Conservation (phyloP, 30 jellyfish, hydroid and myxozoan species). For the Turritopsis rubra region DNA sequence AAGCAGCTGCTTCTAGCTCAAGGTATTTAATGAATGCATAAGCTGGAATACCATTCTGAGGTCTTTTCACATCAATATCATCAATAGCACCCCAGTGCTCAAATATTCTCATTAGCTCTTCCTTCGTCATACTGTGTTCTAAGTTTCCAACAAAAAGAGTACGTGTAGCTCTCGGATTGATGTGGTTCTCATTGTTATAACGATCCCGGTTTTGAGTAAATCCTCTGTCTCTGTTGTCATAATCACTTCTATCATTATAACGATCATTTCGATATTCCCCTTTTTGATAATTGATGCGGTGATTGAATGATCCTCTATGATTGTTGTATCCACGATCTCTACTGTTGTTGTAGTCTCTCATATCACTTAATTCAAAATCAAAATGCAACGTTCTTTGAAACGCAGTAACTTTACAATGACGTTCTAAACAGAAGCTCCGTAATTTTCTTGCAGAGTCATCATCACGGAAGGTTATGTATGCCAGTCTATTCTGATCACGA, state of each 20-base stretch:
- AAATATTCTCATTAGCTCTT: constrained; percentile 69
- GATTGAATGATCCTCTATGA: constrained; percentile 14
- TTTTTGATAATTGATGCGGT: constrained; percentile 11
- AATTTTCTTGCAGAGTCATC: constrained; percentile 71
- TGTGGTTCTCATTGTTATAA: constrained; percentile 58
- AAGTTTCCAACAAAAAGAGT: constrained; percentile 92
- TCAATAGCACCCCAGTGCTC: constrained; percentile 86
- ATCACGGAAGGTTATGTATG: constrained; percentile 65
- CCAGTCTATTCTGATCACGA: constrained; percentile 87
- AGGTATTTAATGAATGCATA: constrained; percentile 87
- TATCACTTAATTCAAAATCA: constrained; percentile 66
- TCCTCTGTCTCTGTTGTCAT: constrained; percentile 55
- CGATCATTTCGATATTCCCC: constrained; percentile 33
- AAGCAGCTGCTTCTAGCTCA: constrained; percentile 85
- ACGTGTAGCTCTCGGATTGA: constrained; percentile 85
- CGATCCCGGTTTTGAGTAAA: constrained; percentile 44
- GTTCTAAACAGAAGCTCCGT: constrained; percentile 64
- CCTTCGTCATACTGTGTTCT: constrained; percentile 58
- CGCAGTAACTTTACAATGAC: constrained; percentile 74
- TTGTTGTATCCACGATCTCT: constrained; percentile 27
- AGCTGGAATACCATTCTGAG: constrained; percentile 82
- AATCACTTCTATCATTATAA: constrained; percentile 49
- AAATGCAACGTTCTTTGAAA: constrained; percentile 81
- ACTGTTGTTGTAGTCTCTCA: constrained; percentile 10
- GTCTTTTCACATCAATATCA: constrained; percentile 96